phyloP scores from a whole-genome alignment of 1,140 invertebrate species.

The Nephila pilipes region DNA sequence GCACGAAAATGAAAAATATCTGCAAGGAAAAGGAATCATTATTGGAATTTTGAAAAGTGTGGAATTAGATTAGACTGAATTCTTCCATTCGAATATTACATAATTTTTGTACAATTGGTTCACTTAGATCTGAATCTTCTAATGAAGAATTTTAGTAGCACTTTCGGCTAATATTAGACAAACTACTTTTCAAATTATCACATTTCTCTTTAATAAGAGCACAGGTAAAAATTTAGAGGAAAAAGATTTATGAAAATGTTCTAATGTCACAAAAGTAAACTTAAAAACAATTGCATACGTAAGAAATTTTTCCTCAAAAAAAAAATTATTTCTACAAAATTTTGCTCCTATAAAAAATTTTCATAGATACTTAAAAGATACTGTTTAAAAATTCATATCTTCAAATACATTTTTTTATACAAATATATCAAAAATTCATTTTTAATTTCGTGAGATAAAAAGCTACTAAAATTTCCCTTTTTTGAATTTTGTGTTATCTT shows the following conservation, averaged over 20 bases:
- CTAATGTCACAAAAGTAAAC: background rate
- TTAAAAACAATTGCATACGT: no score
- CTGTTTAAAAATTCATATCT: no score
- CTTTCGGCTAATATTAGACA: background rate
- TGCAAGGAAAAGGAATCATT: background rate
- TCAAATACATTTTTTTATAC: no score
- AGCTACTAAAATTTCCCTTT: no score
- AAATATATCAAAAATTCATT: no score
- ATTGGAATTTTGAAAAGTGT: conserved; percentile 1
- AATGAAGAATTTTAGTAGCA: conserved; percentile 15
- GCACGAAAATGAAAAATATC: background rate
- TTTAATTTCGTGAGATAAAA: no score
- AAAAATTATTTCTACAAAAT: no score
- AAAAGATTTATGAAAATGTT: background rate
- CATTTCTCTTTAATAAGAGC: conserved; percentile 27
- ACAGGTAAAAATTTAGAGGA: conserved; percentile 5
- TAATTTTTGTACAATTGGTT: background rate
- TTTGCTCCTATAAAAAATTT: no score
- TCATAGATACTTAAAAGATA: no score
- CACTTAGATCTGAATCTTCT: background rate
- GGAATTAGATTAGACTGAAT: background rate
- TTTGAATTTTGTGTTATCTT: no score
- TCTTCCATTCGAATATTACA: background rate
- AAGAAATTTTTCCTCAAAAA: no score
- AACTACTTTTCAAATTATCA: conserved; percentile 7